These are phyloP conservation scores for Jordanella pulchra DNA, from an alignment of 2,797 vertebrate species.

Conservation along the genomic window DNA sequence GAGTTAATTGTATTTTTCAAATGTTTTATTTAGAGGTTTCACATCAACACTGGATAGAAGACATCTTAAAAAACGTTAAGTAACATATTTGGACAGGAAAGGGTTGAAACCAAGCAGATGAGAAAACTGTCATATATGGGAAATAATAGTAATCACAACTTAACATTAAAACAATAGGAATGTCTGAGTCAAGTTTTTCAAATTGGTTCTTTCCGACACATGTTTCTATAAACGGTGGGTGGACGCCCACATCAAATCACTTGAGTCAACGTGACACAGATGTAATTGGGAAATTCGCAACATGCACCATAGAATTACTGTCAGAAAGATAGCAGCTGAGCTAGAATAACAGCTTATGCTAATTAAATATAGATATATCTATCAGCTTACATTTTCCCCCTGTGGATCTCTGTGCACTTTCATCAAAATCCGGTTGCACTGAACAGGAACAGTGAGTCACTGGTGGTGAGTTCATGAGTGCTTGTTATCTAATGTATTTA, in stretches of 20 bases:
- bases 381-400: neutral
- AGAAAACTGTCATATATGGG: neutral
- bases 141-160: neutral
- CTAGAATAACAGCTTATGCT: neutral
- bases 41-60: neutral
- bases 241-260: slow-evolving; percentile 37
- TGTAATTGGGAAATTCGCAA: slow-evolving; percentile 29
- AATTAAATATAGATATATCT: neutral
- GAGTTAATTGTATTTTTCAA: slow-evolving; percentile 5
- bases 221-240: slow-evolving; percentile 23
- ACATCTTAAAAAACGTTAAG: neutral
- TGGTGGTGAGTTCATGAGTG: neutral
- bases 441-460: neutral
- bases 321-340: slow-evolving; percentile 10
- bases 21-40: neutral
- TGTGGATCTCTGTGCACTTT: neutral
- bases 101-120: neutral
- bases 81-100: neutral
- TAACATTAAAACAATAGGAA: neutral
- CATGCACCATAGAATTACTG: slow-evolving; percentile 6
- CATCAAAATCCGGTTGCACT: neutral
- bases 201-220: slow-evolving; percentile 21
- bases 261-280: slow-evolving; percentile 25
- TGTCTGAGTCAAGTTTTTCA: slow-evolving; percentile 18
- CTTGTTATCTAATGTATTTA: neutral